A percentile compares a stretch with the other conserved stretches of the same genome.
phyloP scores from a whole-genome alignment of 2,888 invertebrate species.

The Limnephilus lunatus region DNA sequence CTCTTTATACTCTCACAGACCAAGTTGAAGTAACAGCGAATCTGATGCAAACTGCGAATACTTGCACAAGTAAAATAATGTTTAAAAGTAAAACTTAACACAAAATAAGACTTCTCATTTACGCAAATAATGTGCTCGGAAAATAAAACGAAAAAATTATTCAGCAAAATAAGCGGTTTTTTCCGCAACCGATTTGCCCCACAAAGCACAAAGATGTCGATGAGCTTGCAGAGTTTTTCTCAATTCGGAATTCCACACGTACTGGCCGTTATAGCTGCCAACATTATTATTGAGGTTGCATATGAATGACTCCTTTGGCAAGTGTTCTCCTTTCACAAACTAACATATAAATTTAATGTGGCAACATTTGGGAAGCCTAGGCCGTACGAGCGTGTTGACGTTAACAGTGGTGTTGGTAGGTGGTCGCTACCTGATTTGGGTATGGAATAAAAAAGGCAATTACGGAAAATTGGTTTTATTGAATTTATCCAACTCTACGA shows the following conservation, averaged over 20 bases:
- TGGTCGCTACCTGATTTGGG: neutral
- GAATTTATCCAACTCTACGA: neutral
- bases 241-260: neutral
- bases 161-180: neutral
- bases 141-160: neutral
- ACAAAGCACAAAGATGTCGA: neutral
- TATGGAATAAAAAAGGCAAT: neutral
- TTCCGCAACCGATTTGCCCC: neutral
- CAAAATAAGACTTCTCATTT: neutral
- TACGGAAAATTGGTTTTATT: neutral
- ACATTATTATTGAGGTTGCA: constrained; percentile 9
- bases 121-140: neutral
- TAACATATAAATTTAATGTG: neutral
- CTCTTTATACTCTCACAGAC: neutral
- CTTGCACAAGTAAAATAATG: neutral
- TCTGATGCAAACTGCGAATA: neutral
- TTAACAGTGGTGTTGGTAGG: neutral
- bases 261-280: neutral
- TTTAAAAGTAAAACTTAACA: neutral
- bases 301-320: constrained; percentile 18
- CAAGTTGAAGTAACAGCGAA: neutral
- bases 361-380: neutral
- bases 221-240: neutral
- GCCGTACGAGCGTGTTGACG: neutral
- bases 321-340: constrained; percentile 10